Conservation (phyloP, 1,140 invertebrate genomes). For the Caenorhabditis remanei region DNA sequence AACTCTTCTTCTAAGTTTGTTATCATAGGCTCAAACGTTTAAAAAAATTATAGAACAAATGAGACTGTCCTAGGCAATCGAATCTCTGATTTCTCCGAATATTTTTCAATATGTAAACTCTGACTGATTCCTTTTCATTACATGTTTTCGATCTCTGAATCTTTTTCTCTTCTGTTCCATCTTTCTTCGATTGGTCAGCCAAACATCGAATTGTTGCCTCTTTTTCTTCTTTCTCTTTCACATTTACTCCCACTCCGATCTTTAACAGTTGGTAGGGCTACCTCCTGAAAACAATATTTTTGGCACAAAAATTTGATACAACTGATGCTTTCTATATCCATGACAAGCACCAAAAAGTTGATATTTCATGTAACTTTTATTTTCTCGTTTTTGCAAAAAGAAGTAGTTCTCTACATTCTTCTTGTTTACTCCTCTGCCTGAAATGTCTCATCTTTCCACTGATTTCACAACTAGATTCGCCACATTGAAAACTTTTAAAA, state of each 20-base stretch:
- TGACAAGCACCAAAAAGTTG: no score
- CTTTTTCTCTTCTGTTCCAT: background rate
- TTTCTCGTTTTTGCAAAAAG: background rate
- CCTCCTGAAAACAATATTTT: background rate
- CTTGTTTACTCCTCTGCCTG: background rate
- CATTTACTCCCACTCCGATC: background rate
- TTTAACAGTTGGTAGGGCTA: background rate
- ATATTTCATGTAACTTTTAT: background rate
- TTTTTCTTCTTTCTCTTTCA: background rate
- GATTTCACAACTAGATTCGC: background rate
- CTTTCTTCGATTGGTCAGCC: slow-evolving; percentile 1
- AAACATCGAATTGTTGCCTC: slow-evolving; percentile 9
- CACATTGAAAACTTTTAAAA: background rate
- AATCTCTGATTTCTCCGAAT: no score
- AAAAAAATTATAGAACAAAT: no score
- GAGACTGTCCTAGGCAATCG: no score
- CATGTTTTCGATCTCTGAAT: background rate
- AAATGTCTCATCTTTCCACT: background rate
- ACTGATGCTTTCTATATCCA: background rate
- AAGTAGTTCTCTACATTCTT: background rate
- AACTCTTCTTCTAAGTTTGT: background rate
- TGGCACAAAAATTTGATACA: background rate
- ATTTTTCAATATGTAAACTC: no score
- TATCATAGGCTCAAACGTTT: no score
- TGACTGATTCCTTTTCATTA: background rate